phyloP scores from a whole-genome alignment of 2,113 vertebrate genomes.

The Eclectus roratus region DNA sequence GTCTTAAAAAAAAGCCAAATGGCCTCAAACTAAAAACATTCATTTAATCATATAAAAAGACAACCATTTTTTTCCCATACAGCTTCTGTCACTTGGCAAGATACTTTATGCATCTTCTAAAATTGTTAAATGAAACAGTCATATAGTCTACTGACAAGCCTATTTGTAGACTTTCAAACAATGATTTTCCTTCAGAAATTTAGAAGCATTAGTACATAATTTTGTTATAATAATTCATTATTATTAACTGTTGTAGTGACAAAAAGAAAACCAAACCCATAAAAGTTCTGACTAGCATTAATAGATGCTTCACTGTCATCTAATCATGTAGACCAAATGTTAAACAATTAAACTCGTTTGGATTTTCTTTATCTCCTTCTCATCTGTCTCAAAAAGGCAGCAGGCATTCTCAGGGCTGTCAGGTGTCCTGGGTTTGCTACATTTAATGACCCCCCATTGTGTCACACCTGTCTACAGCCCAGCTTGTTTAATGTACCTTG shows the following conservation, averaged over 20 bases:
- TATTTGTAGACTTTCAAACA: not conserved
- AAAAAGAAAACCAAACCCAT: not conserved
- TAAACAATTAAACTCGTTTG: not conserved
- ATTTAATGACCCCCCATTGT: not conserved
- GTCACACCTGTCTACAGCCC: not conserved
- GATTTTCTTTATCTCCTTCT: not conserved
- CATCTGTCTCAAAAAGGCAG: not conserved
- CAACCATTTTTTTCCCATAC: not conserved
- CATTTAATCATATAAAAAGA: not conserved
- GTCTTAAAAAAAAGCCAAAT: not conserved
- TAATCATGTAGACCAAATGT: not conserved
- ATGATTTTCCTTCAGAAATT: not conserved
- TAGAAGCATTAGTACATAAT: not conserved
- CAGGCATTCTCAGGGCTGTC: not conserved
- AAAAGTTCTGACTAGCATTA: not conserved
- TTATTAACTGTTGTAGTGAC: not conserved
- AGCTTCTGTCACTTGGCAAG: not conserved
- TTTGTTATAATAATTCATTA: not conserved
- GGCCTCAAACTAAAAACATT: accelerated
- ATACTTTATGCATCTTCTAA: not conserved
- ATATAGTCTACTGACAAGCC: not conserved
- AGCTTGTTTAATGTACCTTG: not conserved
- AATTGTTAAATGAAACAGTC: not conserved
- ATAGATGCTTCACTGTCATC: not conserved
- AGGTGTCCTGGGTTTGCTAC: not conserved